Evolutionary conservation across 2,888 invertebrate genomes (phyloP).

Genomic region (Orthonevra nobilis): DNA sequence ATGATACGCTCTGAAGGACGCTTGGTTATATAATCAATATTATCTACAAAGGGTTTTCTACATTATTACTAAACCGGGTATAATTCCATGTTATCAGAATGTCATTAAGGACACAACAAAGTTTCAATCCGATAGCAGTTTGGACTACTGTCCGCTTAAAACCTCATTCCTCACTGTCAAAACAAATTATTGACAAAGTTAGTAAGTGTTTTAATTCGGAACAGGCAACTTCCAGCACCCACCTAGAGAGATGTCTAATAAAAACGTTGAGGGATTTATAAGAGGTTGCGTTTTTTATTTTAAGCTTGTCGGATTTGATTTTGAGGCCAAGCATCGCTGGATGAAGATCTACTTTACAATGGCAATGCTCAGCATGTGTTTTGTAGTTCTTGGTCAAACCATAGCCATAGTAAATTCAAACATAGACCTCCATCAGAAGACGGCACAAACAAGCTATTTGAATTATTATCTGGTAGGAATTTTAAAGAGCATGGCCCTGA

Average conservation of each 20-base stretch:
- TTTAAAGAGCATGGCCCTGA: conserved; percentile 40
- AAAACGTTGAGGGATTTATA: conserved; percentile 9
- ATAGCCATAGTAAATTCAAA: background rate
- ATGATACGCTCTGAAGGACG: too few relatives aligned
- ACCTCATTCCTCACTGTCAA: too few relatives aligned
- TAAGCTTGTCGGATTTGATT: conserved; percentile 37
- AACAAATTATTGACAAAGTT: too few relatives aligned
- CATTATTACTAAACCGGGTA: too few relatives aligned
- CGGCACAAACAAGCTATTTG: conserved; percentile 2
- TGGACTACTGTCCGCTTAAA: too few relatives aligned
- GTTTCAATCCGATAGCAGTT: too few relatives aligned
- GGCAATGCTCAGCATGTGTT: background rate
- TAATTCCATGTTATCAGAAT: too few relatives aligned
- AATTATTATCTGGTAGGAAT: conserved; percentile 52
- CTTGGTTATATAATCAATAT: too few relatives aligned
- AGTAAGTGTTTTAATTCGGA: too few relatives aligned
- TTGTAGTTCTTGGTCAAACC: background rate
- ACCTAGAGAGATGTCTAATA: conserved; percentile 28
- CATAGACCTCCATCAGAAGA: conserved; percentile 4
- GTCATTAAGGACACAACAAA: too few relatives aligned
- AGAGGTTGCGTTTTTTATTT: conserved; percentile 5
- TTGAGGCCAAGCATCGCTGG: background rate
- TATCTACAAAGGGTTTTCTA: too few relatives aligned
- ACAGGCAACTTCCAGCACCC: too few relatives aligned
- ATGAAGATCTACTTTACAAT: background rate